Conservation (phyloP, 2,113 vertebrate genomes). For the Gopherus evgoodei region DNA sequence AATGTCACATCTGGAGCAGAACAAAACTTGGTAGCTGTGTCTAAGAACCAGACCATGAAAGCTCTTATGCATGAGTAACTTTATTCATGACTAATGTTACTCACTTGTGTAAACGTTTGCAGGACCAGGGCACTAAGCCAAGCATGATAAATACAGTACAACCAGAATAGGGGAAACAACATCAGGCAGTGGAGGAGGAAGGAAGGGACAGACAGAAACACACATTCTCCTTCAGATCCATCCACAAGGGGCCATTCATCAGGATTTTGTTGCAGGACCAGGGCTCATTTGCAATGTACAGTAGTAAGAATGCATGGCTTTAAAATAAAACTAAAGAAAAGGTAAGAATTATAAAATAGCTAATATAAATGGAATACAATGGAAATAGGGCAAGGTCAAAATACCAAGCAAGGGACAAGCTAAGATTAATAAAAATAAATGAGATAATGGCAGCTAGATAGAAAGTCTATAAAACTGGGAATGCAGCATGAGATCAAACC, state of each 20-base stretch:
- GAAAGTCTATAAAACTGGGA: not conserved
- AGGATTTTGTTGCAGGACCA: too few species aligned
- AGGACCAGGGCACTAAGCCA: not conserved
- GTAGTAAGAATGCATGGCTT: not conserved
- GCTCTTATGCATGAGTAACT: not conserved
- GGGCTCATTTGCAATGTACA: not conserved
- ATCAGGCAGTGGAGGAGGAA: not conserved
- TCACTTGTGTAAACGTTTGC: not conserved
- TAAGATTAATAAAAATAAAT: not conserved
- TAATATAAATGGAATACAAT: not conserved
- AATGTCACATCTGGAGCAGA: not conserved
- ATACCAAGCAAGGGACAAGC: not conserved
- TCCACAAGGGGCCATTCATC: too few species aligned
- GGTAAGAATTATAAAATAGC: not conserved
- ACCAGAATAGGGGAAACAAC: not conserved
- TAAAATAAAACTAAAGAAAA: not conserved
- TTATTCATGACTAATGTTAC: not conserved
- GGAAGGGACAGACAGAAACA: rapidly evolving
- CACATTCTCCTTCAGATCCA: not conserved
- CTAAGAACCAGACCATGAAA: not conserved
- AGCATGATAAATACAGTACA: not conserved
- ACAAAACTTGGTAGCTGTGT: not conserved
- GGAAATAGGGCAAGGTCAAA: not conserved
- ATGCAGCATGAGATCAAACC: not conserved
- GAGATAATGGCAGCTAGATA: not conserved